phyloP scores from a whole-genome alignment of 2,888 invertebrate genomes.

The Zygothrica quintamaculata region DNA sequence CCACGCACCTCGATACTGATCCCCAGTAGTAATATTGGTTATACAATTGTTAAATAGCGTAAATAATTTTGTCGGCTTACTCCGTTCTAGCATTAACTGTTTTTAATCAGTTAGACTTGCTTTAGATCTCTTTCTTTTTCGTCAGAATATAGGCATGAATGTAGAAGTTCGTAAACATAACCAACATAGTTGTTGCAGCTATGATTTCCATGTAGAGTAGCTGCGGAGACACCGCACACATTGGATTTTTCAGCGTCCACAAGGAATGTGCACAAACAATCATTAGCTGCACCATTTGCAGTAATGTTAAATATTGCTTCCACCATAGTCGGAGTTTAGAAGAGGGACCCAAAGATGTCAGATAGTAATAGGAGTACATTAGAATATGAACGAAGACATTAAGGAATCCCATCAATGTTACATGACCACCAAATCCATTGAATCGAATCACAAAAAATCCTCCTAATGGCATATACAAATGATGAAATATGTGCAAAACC shows the following conservation, averaged over 20 bases:
- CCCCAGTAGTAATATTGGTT: too few species aligned
- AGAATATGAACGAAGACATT: slow-evolving; percentile 53
- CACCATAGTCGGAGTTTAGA: slow-evolving; percentile 49
- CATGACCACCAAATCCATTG: slow-evolving; percentile 60
- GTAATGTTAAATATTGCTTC: slow-evolving; percentile 56
- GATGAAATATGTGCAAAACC: slow-evolving; percentile 54
- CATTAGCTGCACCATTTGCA: slow-evolving; percentile 54
- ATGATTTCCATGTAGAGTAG: slow-evolving; percentile 28
- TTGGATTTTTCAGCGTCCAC: slow-evolving; percentile 41
- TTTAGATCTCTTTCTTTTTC: not conserved
- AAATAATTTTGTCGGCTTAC: too few species aligned
- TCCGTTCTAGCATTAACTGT: too few species aligned
- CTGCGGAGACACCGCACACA: slow-evolving; percentile 33
- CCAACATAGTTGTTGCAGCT: slow-evolving; percentile 44
- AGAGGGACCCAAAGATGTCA: slow-evolving; percentile 33
- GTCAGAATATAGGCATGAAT: slow-evolving; percentile 35
- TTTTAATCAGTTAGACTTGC: not conserved
- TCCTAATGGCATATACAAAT: slow-evolving; percentile 49
- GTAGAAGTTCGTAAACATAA: slow-evolving; percentile 53
- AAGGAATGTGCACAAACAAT: slow-evolving; percentile 39
- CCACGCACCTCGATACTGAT: too few species aligned
- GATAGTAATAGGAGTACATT: slow-evolving; percentile 62
- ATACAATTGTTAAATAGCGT: too few species aligned
- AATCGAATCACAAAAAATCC: slow-evolving; percentile 43
- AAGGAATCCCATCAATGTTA: slow-evolving; percentile 43